Evolutionary conservation across 2,888 invertebrate species (phyloP).

Genomic region (Luffia ferchaultella): DNA sequence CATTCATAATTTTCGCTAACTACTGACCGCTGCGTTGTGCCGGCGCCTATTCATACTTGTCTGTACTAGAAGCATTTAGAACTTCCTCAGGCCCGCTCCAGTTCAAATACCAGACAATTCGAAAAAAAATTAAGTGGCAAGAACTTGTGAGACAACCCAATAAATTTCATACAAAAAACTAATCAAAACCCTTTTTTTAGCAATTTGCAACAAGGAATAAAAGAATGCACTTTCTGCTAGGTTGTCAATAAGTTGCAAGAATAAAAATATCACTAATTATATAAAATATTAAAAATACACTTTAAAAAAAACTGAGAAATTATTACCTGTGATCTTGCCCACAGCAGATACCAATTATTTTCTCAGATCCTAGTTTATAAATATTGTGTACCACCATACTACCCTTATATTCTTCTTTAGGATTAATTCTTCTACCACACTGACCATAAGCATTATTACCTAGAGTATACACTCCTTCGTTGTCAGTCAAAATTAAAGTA

Average conservation of each 20-base stretch:
- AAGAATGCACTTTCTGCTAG: background rate
- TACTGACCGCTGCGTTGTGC: no score
- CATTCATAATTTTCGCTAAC: no score
- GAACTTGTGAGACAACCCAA: no score
- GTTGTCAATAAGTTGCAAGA: no score
- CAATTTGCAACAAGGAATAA: background rate
- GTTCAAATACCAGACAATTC: no score
- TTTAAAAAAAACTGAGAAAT: background rate
- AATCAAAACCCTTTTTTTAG: no score
- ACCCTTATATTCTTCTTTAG: slow-evolving; percentile 76
- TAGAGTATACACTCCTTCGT: slow-evolving; percentile 81
- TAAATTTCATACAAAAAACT: no score
- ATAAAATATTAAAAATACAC: background rate
- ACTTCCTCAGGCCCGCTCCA: no score
- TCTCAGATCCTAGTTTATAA: slow-evolving; percentile 66
- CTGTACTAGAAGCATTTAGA: no score
- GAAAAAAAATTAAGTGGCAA: no score
- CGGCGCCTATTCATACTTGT: no score
- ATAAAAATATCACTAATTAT: background rate
- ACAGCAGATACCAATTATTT: slow-evolving; percentile 75
- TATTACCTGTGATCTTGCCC: slow-evolving; percentile 90
- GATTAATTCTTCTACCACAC: slow-evolving; percentile 83
- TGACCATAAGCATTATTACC: slow-evolving; percentile 96
- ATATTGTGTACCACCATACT: slow-evolving; percentile 75
- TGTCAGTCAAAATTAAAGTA: slow-evolving; percentile 77